Conservation (phyloP, 2,888 invertebrate species). For the Myopa tessellatipennis region DNA sequence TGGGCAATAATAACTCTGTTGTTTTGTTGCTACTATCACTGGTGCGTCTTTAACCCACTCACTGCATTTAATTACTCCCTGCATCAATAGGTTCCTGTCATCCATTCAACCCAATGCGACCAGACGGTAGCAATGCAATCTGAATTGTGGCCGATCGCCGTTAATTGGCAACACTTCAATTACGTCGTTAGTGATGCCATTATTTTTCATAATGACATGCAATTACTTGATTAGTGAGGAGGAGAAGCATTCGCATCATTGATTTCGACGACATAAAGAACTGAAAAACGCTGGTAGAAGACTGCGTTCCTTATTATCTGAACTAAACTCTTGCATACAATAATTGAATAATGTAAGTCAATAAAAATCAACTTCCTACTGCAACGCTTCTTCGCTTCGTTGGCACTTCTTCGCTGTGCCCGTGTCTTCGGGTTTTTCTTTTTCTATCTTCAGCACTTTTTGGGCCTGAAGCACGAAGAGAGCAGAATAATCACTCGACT, state of each 20-base stretch:
- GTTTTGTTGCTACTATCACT: background rate
- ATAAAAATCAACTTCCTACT: background rate
- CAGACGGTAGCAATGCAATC: background rate
- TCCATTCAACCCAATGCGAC: background rate
- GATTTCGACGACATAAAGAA: too few species aligned
- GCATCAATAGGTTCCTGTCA: background rate
- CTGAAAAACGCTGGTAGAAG: background rate
- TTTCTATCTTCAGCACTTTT: background rate
- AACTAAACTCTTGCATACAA: background rate
- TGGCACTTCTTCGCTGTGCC: background rate
- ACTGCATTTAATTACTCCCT: conserved; percentile 5
- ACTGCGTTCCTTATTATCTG: background rate
- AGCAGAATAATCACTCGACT: background rate
- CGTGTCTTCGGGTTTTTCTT: background rate
- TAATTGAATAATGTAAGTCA: conserved; percentile 12
- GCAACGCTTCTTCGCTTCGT: background rate
- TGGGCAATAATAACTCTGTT: background rate
- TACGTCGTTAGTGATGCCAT: conserved; percentile 23
- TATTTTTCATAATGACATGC: conserved; percentile 29
- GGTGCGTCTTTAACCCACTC: background rate
- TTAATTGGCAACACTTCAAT: conserved; percentile 34
- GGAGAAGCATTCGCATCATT: background rate
- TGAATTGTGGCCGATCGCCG: background rate
- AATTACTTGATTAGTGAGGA: conserved; percentile 19
- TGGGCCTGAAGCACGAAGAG: background rate